phyloP scores from a whole-genome alignment of 2,113 vertebrate genomes.

The Raja brachyura region DNA sequence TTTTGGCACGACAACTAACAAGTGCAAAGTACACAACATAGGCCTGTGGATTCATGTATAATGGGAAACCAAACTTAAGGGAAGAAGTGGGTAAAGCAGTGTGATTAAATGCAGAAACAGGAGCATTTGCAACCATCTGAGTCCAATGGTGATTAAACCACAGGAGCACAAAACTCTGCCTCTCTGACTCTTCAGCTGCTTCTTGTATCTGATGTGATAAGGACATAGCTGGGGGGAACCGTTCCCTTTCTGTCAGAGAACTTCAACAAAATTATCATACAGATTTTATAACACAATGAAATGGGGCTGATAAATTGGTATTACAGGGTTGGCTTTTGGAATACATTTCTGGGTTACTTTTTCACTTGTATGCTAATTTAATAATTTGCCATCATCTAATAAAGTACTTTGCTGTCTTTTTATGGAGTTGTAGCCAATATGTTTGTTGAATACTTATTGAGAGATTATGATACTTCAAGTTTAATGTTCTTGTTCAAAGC shows the following conservation, averaged over 20 bases:
- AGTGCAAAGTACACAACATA: not conserved
- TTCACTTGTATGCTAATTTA: slow-evolving; percentile 34
- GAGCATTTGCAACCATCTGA: not conserved
- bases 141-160: not conserved
- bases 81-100: not conserved
- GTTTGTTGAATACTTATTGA: not conserved
- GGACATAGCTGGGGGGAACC: no score
- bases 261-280: slow-evolving; percentile 8
- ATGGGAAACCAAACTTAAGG: not conserved
- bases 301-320: slow-evolving; percentile 2
- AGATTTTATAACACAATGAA: not conserved
- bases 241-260: slow-evolving; percentile 1
- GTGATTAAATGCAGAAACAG: not conserved
- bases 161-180: not conserved
- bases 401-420: slow-evolving; percentile 34
- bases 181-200: not conserved
- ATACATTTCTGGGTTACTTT: slow-evolving; percentile 26
- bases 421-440: slow-evolving; percentile 27
- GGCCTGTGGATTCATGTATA: not conserved
- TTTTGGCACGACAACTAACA: not conserved
- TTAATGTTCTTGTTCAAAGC: not conserved
- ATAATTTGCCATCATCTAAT: slow-evolving; percentile 37
- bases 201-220: slow-evolving; percentile 8
- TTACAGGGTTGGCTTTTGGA: slow-evolving; percentile 19
- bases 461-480: not conserved